Conservation (phyloP, 2,113 vertebrate genomes). For the Chroicocephalus ridibundus region DNA sequence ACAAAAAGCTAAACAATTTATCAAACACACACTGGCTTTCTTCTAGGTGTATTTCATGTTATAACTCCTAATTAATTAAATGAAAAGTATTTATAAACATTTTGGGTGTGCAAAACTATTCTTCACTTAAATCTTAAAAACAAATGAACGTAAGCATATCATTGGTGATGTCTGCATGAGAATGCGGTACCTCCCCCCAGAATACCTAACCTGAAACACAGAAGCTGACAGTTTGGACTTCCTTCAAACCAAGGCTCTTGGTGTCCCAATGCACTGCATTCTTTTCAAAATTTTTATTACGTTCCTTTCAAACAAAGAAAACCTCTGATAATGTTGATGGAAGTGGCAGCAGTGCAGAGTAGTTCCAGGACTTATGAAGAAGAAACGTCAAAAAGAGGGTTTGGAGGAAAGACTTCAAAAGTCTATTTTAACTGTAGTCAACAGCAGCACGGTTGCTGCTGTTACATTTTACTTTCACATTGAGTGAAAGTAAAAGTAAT, state of each 20-base stretch:
- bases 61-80: background rate
- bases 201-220: background rate
- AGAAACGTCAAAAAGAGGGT: rapidly evolving
- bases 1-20: background rate
- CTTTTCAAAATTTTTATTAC: background rate
- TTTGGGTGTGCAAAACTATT: background rate
- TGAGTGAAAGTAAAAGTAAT: no score
- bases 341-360: background rate
- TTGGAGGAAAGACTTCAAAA: background rate
- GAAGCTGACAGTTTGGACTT: background rate
- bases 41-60: background rate
- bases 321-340: background rate
- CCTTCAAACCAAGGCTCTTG: background rate
- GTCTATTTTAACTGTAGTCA: background rate
- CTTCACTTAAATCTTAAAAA: background rate
- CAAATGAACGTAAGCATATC: background rate
- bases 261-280: background rate
- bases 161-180: background rate
- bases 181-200: background rate
- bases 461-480: background rate
- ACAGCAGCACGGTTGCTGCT: background rate
- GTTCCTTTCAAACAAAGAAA: background rate
- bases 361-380: background rate
- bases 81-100: background rate
- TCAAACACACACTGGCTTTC: background rate